Base-by-base conservation (phyloP, 2,113 vertebrate species). In the Campylomormyrus tamandua region DNA sequence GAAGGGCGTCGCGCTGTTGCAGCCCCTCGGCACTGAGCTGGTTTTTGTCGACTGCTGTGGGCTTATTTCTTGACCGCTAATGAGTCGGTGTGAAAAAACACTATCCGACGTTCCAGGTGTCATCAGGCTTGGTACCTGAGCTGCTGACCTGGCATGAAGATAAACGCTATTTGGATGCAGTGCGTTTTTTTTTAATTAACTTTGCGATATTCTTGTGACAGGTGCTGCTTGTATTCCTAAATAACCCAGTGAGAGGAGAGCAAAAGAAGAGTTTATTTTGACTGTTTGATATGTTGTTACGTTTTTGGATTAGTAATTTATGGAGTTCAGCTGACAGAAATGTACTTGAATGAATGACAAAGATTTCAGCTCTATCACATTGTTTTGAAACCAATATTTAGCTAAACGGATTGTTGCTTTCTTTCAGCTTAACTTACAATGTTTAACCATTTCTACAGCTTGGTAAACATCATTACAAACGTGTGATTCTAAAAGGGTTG, bases 1-100 rank as follows among this genome's bases (percentile, higher is more conserved):
- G 92, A 91, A 92, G 93, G 93, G 89, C 90, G 89, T 83, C 90
- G 92, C 92, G 92, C 91, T 92, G 91, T 92, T 93, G 91, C 91
- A 94, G 93, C 88, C 91, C 66, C 91, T 92, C 90, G 27, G 83
- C 90, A 62, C 46, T 91, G 83, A 90, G 84, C 58, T 91, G 91
- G 87, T 50, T 89, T 87, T 91, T 52, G 80, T 74, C 58, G 70
- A 52, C 50, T 62, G 84, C 83, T 87, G 87, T 89, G 66, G 91
- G 11, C 39, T 50, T 53, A 90, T 93, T 91, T 92, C 87, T 87
- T 86, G 66, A 52, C 85, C 89, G 91, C 88, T 93, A 91, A 88
- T 91, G 87, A 91, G 89, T 92, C 88, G 27, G 80, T 92, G 87
- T 90, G 39, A 90, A 92, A 91, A 42, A 89, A 52, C 87, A 56